These are phyloP conservation scores for Myrmecobius fasciatus DNA, from an alignment of 2,113 vertebrate species.

Conservation along the genomic window DNA sequence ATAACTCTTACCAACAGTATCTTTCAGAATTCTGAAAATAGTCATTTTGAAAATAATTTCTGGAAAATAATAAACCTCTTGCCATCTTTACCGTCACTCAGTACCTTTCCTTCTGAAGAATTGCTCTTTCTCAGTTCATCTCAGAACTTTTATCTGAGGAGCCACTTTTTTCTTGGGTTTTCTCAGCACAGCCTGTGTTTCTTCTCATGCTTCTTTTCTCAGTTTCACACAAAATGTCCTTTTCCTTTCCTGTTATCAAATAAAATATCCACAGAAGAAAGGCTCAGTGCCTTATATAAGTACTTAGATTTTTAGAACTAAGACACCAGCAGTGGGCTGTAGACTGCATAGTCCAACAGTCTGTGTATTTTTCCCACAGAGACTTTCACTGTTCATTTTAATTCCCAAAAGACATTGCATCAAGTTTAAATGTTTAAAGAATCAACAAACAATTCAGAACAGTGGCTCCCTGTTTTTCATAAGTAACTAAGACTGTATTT, in stretches of 20 bases:
- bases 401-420: background rate
- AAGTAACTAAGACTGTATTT: background rate
- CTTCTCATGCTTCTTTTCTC: background rate
- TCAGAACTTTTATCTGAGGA: slow-evolving; percentile 1
- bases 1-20: background rate
- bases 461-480: slow-evolving; percentile 44
- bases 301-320: background rate
- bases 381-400: slow-evolving; percentile 18
- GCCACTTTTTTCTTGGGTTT: background rate
- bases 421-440: background rate
- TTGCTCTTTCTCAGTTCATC: background rate
- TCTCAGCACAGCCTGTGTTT: background rate
- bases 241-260: background rate
- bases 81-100: background rate
- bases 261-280: background rate
- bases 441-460: slow-evolving; percentile 13
- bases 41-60: background rate
- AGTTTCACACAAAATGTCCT: background rate
- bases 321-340: background rate
- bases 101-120: background rate
- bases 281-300: background rate
- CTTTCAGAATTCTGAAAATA: background rate
- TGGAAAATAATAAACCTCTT: background rate
- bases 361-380: background rate
- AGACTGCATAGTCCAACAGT: background rate